phyloP scores from a whole-genome alignment of 2,888 invertebrate genomes.

The Drosophila infuscata region DNA sequence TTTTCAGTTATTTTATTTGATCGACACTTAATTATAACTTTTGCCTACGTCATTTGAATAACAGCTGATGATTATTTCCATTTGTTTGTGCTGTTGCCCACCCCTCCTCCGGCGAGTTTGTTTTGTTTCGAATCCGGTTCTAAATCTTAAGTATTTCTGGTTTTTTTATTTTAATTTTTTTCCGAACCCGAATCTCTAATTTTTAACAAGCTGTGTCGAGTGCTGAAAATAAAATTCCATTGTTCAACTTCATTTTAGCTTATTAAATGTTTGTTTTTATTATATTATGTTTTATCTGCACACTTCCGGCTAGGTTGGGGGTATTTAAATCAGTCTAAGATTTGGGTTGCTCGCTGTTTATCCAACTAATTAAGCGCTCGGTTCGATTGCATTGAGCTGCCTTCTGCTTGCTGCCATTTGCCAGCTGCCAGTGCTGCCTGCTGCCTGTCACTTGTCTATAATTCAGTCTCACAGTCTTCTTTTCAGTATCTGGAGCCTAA shows the following conservation, averaged over 20 bases:
- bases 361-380: slow-evolving; percentile 56
- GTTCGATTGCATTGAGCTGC: slow-evolving; percentile 49
- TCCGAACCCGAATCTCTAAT: slow-evolving; percentile 5
- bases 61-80: slow-evolving; percentile 55
- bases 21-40: slow-evolving; percentile 73
- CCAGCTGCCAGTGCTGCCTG: neutral
- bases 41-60: slow-evolving; percentile 71
- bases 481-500: slow-evolving; percentile 42
- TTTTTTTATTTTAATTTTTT: slow-evolving; percentile 48
- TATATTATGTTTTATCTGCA: slow-evolving; percentile 40
- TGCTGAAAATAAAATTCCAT: slow-evolving; percentile 58
- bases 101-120: slow-evolving; percentile 43
- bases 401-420: slow-evolving; percentile 16
- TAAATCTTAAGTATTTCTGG: slow-evolving; percentile 67
- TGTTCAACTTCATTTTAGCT: slow-evolving; percentile 49
- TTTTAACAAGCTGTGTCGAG: slow-evolving; percentile 41
- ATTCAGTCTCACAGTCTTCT: slow-evolving; percentile 10
- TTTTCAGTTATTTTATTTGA: slow-evolving; percentile 65
- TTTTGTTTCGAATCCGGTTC: slow-evolving; percentile 74
- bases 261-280: slow-evolving; percentile 35
- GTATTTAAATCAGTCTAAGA: slow-evolving; percentile 1
- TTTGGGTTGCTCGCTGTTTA: slow-evolving; percentile 41
- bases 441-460: slow-evolving; percentile 56
- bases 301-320: slow-evolving; percentile 61
- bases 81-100: slow-evolving; percentile 30